These are phyloP conservation scores for Mamestra brassicae DNA, from an alignment of 2,888 invertebrate genomes.

Conservation along the genomic window DNA sequence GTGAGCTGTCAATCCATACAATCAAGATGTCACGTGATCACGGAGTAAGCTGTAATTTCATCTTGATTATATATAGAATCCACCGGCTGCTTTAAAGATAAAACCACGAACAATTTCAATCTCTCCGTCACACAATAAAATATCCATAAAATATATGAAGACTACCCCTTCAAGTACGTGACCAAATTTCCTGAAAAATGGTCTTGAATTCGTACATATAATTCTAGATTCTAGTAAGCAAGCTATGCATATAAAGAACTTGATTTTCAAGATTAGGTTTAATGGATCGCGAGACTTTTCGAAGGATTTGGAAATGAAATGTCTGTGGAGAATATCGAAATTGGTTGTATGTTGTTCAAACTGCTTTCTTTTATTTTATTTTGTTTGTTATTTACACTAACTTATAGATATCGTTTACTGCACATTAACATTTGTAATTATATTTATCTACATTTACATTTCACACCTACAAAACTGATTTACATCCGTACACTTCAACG, in stretches of 20 bases:
- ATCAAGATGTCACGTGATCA: too few relatives aligned
- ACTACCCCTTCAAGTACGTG: constrained; percentile 40
- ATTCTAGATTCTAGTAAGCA: constrained; percentile 44
- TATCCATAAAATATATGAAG: constrained; percentile 34
- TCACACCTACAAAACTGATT: too few relatives aligned
- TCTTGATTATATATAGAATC: too few relatives aligned
- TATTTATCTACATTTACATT: too few relatives aligned
- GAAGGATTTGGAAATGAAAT: constrained; percentile 33
- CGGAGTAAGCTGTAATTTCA: too few relatives aligned
- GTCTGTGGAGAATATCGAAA: constrained; percentile 24
- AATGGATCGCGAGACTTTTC: constrained; percentile 27
- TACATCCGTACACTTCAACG: too few relatives aligned
- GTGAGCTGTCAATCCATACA: too few relatives aligned
- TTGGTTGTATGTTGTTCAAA: not conserved
- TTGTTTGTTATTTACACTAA: too few relatives aligned
- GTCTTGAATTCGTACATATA: constrained; percentile 28
- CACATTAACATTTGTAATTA: too few relatives aligned
- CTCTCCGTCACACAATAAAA: constrained; percentile 47
- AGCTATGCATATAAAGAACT: constrained; percentile 59
- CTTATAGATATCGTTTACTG: too few relatives aligned
- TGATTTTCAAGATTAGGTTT: constrained; percentile 52
- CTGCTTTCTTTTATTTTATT: too few relatives aligned
- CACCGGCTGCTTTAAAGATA: not conserved
- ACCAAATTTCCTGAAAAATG: constrained; percentile 48
- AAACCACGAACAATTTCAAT: constrained; percentile 28